Base-by-base conservation (phyloP, 2,113 vertebrate genomes). In the Empidonax traillii region DNA sequence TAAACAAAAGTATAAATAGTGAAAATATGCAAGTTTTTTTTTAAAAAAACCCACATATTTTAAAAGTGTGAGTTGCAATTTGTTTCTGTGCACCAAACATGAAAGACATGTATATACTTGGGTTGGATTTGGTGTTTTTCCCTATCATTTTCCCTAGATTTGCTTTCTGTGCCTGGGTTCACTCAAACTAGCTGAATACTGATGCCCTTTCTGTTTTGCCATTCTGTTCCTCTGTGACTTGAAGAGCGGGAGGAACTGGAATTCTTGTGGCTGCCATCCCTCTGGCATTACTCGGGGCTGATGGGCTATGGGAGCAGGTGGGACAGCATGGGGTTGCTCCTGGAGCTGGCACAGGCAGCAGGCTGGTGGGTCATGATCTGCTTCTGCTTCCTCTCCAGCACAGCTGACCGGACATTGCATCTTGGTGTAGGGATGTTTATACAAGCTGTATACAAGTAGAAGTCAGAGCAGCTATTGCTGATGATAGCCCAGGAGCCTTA, bases 251-350 rank as follows among this genome's bases (percentile, higher is more conserved):
- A 33, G 47, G 78, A 85, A 2, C 9, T 3, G 0, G 14, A 4
- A 9, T 25, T 52, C 31, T 19, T 0, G 0, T 20, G 76, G 7
- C 33, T 63, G 61, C 59, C 35, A 15, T 52, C 21, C 24, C 46
- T 68, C 19, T 12, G 5, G 44, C 0, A 0, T 59, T 66, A 1
- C 25, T 51, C 53, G 14, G 56, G 2, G 0, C 41, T 39, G 18
- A 5, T 23, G 74, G 43, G 39, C 41, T n/a, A 20, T 31, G 71
- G 58, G 58, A 67, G 55, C 22, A 3, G 35, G 4, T 49, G 63
- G 51, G 51, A 28, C 0, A 8, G 59, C 14, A 1, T 0, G 2
- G 33, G 30, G n/a, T 27, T 56, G 84, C 28, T 41, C 18, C 75
- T 35, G 56, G 56, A 44, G 31, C 37, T 88, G 46, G 53, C 23